Percentiles rank a stretch among this genome's conserved stretches.
Conservation (phyloP, 2,113 vertebrate species). For the Aegithalos caudatus region DNA sequence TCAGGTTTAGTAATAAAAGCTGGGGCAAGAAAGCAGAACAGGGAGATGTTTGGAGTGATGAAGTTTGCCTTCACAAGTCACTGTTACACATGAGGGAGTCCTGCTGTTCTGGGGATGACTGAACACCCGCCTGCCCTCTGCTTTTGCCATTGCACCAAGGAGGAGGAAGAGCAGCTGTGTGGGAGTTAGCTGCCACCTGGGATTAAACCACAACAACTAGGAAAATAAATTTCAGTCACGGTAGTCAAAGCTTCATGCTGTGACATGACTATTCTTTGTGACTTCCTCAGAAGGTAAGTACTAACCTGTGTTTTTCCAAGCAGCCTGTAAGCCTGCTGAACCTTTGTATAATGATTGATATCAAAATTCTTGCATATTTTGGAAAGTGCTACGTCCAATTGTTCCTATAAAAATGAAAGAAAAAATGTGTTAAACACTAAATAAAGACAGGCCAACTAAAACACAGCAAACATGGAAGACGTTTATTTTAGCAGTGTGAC, state of each 20-base stretch:
- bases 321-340: conserved; percentile 93
- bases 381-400: conserved; percentile 93
- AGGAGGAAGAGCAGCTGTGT: not conserved
- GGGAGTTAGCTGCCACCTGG: not conserved
- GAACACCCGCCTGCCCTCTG: not conserved
- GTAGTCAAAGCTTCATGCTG: not conserved
- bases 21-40: not conserved
- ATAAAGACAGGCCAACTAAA: not conserved
- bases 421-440: not conserved
- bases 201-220: not conserved
- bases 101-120: not conserved
- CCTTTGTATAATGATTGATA: conserved; percentile 92
- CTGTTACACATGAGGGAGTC: not conserved
- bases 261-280: not conserved
- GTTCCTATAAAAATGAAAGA: conserved; percentile 80
- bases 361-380: conserved; percentile 99
- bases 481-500: not conserved
- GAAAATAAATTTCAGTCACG: not conserved
- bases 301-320: conserved; percentile 97
- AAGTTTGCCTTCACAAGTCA: not conserved
- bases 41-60: not conserved
- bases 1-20: not conserved
- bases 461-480: not conserved
- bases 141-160: not conserved
- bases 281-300: not conserved